Evolutionary conservation across 2,113 vertebrate genomes (phyloP).

Genomic region (Mesitornis unicolor): DNA sequence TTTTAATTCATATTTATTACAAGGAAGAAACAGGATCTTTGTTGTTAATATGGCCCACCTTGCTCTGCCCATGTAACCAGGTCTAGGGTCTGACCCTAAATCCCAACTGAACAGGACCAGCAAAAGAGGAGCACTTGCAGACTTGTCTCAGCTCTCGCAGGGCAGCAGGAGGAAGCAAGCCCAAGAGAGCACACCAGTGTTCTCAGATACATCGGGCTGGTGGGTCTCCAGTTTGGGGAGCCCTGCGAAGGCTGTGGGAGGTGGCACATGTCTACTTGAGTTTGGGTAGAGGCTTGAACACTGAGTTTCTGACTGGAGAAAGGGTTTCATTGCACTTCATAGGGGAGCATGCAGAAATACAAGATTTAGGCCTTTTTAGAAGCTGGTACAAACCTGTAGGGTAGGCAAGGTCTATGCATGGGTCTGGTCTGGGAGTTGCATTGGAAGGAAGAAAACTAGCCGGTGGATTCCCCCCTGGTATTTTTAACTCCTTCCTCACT

Average conservation of each 20-base stretch:
- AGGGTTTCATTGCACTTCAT: rapidly evolving
- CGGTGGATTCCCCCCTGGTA: background rate
- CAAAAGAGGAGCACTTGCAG: background rate
- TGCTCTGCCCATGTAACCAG: background rate
- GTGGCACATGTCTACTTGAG: background rate
- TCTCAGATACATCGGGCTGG: background rate
- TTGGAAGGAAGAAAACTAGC: background rate
- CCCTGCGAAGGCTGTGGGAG: background rate
- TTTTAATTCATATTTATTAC: background rate
- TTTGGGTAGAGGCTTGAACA: background rate
- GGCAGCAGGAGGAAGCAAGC: background rate
- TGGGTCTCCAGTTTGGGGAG: no score
- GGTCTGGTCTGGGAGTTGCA: background rate
- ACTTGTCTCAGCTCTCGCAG: background rate
- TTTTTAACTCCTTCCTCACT: background rate
- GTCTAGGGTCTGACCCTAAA: background rate
- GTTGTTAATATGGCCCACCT: background rate
- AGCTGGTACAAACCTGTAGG: background rate
- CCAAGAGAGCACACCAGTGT: no score
- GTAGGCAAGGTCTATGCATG: background rate
- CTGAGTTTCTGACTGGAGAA: background rate
- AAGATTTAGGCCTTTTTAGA: background rate
- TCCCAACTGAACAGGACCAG: background rate
- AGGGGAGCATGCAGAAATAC: background rate
- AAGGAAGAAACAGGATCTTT: background rate